Evolutionary conservation across 1,140 invertebrate species (phyloP), one percentile per base, ranked within the genome.

Genomic region (Heliconius hermathena): DNA sequence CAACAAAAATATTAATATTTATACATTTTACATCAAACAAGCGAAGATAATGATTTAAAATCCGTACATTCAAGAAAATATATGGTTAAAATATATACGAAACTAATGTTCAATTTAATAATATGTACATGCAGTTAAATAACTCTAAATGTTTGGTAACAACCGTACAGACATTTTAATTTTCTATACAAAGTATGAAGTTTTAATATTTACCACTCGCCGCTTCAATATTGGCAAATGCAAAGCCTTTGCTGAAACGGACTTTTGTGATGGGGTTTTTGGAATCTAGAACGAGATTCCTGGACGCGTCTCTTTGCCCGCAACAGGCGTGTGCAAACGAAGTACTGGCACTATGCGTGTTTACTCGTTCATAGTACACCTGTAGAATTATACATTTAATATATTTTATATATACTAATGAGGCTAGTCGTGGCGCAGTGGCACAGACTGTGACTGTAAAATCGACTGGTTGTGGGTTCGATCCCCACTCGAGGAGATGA

Each of bases 321-420:
- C 97, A 98, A 82, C 96, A 96, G 22, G 97, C 96, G 87, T 97
- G 97, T 75, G 97, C 96, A 87, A 98, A 98, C 70, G 96, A 96
- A 8, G 97, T 96, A 3, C 97, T 97, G 0, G 97, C 96, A 1
- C 97, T 97, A 85, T 98, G 97, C 1, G 97, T 97, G 91, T 98
- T 98, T 20, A 98, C 97, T 77, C 97, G 91, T 87, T 98, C 97
- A 88, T 98, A 98, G 89, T 98, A 98, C 0, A 98, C 97, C 96
- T 98, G 95, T 4, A 8, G 11, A 71, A 70, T 72, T 76, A 75
- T 20, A 49, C 18, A 49, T 49, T 49, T 49, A 18, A 29, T 29
- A 29, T 29, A 29, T 29, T n/a, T n/a, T n/a, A n/a, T n/a, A n/a
- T n/a, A n/a, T n/a, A n/a, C n/a, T n/a, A n/a, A n/a, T n/a, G n/a